phyloP scores from a whole-genome alignment of 2,113 vertebrate species.

The Sminthopsis crassicaudata region DNA sequence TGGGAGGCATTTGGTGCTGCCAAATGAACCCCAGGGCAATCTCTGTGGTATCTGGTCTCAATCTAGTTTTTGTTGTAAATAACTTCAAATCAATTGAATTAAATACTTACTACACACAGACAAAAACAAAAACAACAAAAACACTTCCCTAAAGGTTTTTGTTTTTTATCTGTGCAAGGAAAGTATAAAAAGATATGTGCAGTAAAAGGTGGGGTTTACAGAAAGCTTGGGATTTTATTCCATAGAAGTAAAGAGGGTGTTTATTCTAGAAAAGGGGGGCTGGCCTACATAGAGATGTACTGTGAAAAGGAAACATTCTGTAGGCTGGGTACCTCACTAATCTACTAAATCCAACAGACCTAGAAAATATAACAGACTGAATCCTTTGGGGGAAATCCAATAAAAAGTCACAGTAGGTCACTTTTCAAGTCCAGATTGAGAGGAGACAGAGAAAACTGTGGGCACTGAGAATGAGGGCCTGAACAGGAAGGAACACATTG shows the following conservation, averaged over 20 bases:
- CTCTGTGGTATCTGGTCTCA: conserved; percentile 1
- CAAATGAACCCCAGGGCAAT: conserved; percentile 7
- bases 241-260: not conserved
- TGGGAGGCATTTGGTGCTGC: not conserved
- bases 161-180: not conserved
- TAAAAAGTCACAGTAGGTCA: not conserved
- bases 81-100: not conserved
- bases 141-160: not conserved
- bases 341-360: not conserved
- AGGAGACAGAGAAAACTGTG: not conserved
- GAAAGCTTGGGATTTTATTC: not conserved
- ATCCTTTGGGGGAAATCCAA: not conserved
- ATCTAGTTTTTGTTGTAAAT: conserved; percentile 22
- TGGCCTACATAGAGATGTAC: not conserved
- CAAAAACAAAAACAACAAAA: not conserved
- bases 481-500: not conserved
- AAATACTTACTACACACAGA: not conserved
- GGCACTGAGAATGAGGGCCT: not conserved
- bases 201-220: not conserved
- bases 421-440: not conserved
- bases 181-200: not conserved
- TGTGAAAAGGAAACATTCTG: not conserved
- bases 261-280: not conserved
- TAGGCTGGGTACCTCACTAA: not conserved
- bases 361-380: not conserved